Conservation (phyloP, 2,797 vertebrate species). For the Macrochelys suwanniensis region DNA sequence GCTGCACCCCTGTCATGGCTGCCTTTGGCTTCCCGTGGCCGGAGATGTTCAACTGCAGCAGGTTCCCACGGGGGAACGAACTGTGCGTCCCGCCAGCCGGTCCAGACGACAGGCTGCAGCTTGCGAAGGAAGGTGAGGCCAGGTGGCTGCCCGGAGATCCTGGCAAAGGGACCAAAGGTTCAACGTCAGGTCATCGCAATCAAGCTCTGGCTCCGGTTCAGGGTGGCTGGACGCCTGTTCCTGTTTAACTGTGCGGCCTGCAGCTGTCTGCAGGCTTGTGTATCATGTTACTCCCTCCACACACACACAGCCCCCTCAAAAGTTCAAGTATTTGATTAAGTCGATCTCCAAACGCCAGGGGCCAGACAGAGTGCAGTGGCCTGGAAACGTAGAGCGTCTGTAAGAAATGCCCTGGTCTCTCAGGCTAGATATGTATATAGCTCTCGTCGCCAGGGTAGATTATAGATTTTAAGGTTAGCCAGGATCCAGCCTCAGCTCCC, state of each 20-base stretch:
- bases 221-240: not conserved
- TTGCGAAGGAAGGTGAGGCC: constrained; percentile 67
- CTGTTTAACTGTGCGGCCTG: not conserved
- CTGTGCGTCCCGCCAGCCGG: constrained; percentile 84
- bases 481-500: not conserved
- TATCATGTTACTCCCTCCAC: not conserved
- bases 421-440: not conserved
- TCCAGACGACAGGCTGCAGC: constrained; percentile 40
- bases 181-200: not conserved
- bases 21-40: constrained; percentile 90
- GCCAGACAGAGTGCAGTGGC: not conserved
- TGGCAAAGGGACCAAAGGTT: not conserved
- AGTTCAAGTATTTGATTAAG: no score
- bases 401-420: not conserved
- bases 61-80: constrained; percentile 82
- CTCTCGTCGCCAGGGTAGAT: not conserved
- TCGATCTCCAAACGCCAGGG: not conserved
- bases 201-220: not conserved
- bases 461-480: not conserved
- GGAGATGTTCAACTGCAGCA: constrained; percentile 86
- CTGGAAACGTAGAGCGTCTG: not conserved
- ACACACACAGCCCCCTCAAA: not conserved
- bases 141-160: not conserved
- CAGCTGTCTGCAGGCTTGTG: not conserved
- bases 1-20: constrained; percentile 87